Conservation (phyloP, 1,140 invertebrate species). For the Pemphigus obesinymphae region DNA sequence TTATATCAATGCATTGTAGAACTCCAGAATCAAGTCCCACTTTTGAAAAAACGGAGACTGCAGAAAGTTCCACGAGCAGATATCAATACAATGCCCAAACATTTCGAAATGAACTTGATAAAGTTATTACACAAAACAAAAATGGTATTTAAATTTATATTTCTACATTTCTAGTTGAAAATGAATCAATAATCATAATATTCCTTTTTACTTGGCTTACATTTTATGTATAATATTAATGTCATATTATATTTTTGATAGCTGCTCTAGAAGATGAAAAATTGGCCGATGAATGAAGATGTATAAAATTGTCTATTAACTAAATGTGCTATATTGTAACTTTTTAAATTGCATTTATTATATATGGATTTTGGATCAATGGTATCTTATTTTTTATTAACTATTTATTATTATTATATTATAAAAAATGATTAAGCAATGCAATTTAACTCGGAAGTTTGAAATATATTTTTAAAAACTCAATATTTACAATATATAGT, state of each 20-base stretch:
- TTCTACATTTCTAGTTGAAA: background rate
- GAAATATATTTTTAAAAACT: background rate
- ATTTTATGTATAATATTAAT: background rate
- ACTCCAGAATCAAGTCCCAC: constrained; percentile 13
- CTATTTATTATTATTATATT: background rate
- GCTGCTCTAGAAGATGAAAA: constrained; percentile 3
- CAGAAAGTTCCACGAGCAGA: background rate
- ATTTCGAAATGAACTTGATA: constrained; percentile 24
- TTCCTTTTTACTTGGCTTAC: background rate
- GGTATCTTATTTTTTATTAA: background rate
- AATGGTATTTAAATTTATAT: background rate
- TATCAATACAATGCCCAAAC: background rate
- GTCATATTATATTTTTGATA: background rate
- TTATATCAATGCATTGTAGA: background rate
- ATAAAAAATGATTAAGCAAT: background rate
- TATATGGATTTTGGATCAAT: background rate
- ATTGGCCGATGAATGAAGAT: background rate
- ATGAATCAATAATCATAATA: background rate
- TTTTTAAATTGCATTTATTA: background rate
- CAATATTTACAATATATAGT: background rate
- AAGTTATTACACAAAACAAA: background rate
- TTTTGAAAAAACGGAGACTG: background rate
- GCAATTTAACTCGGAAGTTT: background rate
- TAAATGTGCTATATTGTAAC: background rate
- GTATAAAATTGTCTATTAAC: no score